A percentile compares a stretch with the other conserved stretches of the same genome.
phyloP scores from a whole-genome alignment of 1,140 invertebrate genomes.

The Mamestra configurata region DNA sequence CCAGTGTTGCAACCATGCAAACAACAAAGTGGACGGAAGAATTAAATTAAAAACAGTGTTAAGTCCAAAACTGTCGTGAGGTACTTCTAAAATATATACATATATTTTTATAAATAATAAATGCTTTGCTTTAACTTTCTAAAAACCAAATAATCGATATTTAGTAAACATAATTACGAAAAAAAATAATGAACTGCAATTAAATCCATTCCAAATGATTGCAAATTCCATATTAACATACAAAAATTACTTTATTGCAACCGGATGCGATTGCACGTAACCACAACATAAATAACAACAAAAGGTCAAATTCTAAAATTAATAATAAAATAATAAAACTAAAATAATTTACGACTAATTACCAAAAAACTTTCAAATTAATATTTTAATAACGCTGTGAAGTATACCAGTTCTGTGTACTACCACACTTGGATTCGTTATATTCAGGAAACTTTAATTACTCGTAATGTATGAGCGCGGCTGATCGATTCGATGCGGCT shows the following conservation, averaged over 20 bases:
- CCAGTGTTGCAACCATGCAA: too few species aligned
- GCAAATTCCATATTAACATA: neutral
- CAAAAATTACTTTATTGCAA: neutral
- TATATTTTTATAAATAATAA: too few species aligned
- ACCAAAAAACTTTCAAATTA: neutral
- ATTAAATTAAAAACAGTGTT: too few species aligned
- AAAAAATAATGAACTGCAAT: neutral
- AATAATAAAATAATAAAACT: neutral
- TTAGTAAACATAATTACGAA: too few species aligned
- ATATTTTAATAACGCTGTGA: neutral
- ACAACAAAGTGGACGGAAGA: too few species aligned
- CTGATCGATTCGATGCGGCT: slow-evolving; percentile 61
- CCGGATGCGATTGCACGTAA: neutral
- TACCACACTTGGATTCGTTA: neutral
- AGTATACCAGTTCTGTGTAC: neutral
- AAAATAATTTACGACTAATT: slow-evolving; percentile 13
- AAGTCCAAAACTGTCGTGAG: too few species aligned
- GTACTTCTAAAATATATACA: too few species aligned
- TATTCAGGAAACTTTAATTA: slow-evolving; percentile 42
- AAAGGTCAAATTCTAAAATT: slow-evolving; percentile 7
- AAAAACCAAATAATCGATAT: too few species aligned
- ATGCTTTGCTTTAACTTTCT: too few species aligned
- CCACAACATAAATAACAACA: neutral
- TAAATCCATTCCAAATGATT: neutral
- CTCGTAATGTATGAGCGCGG: slow-evolving; percentile 60